phyloP scores from a whole-genome alignment of 2,797 vertebrate species.

The Loriculus beryllinus region DNA sequence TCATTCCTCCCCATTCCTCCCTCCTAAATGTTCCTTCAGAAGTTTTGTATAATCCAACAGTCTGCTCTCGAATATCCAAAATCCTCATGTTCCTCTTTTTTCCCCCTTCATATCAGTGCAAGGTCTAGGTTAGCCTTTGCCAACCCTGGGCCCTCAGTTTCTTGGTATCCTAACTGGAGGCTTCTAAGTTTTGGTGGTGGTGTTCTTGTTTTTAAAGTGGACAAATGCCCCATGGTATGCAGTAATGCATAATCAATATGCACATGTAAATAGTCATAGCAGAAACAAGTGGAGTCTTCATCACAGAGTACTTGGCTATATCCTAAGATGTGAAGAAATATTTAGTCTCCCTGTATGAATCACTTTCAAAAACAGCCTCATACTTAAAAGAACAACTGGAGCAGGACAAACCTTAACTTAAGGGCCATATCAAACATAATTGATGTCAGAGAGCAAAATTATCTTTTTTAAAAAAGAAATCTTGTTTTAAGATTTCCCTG shows the following conservation, averaged over 20 bases:
- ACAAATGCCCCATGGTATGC: background rate
- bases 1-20: background rate
- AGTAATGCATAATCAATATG: background rate
- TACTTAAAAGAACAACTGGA: conserved; percentile 6
- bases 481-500: background rate
- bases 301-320: background rate
- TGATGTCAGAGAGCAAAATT: background rate
- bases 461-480: background rate
- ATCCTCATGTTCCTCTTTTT: fast-evolving
- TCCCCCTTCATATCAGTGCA: background rate
- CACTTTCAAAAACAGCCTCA: background rate
- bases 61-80: background rate
- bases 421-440: conserved; percentile 22
- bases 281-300: background rate
- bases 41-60: background rate
- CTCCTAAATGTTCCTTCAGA: background rate
- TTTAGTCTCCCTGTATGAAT: background rate
- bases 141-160: background rate
- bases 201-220: background rate
- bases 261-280: background rate
- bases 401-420: conserved; percentile 13
- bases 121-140: background rate
- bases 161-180: background rate
- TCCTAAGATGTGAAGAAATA: background rate
- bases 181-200: background rate